Evolutionary conservation across 2,113 vertebrate species (phyloP), one percentile per base, ranked within the genome.

Genomic region (Columba livia): DNA sequence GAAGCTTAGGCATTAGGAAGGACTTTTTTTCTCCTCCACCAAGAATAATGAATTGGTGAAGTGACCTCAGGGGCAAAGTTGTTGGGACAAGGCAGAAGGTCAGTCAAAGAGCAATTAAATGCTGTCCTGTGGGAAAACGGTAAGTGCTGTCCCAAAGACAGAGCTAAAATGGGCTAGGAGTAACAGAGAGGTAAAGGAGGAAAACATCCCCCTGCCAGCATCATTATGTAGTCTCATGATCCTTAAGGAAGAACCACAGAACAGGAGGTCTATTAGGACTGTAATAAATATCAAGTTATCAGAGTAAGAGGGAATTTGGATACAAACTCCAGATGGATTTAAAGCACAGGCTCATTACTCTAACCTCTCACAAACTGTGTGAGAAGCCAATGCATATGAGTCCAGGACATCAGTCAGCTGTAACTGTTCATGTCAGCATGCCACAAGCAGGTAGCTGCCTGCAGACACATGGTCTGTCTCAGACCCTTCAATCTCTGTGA

Each of bases 41-140:
- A 10, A 82, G 86, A 94, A 91, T 97, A 97, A 97, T 57, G 89
- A 94, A 97, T 97, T 93, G 86, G 66, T 79, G 32, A 90, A 93
- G 69, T 83, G 96, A 97, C 97, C 97, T 94, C 77, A 71, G 38
- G 95, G 96, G 93, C 97, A 97, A 96, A 96, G 97, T 95, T 97
- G 95, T 72, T 94, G 94, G 97, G 96, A 97, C 97, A 96, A 97
- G 94, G 94, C 95, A 94, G 86, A 87, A 95, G 96, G 96, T 97
- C 97, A 96, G 84, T 95, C 92, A 97, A 96, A 77, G 91, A 97
- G 95, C 87, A 96, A 97, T 97, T 97, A 97, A 93, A 96, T 28
- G 92, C 47, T 91, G 87, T 94, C 95, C 92, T 91, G 65, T 79
- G 96, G 96, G 94, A 96, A 97, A 97, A 92, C 0, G 0, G 32